A percentile compares a stretch with the other conserved stretches of the same genome.
phyloP scores from a whole-genome alignment of 2,888 invertebrate species.

The Lepetodrilus schrolli region DNA sequence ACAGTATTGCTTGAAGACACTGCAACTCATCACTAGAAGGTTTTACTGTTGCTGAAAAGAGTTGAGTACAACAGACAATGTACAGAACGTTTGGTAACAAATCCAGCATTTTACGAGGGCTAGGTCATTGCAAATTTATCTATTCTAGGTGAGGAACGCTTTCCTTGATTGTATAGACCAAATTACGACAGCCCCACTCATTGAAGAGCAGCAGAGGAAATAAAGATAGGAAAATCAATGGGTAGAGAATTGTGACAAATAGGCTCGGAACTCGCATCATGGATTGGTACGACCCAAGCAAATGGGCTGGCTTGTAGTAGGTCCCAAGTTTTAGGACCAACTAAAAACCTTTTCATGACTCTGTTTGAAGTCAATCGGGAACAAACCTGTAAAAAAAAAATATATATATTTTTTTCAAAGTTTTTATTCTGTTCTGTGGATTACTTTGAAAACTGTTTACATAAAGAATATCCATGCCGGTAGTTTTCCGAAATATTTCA shows the following conservation, averaged over 20 bases:
- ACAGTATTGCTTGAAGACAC: too few species aligned
- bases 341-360: constrained; percentile 12
- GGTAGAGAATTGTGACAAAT: constrained; percentile 29
- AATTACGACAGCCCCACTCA: constrained; percentile 18
- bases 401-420: constrained; percentile 19
- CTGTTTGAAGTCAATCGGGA: constrained; percentile 15
- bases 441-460: constrained; percentile 24
- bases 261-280: not conserved
- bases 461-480: constrained; percentile 4
- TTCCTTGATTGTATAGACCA: constrained; percentile 28
- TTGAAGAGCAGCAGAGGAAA: constrained; percentile 21
- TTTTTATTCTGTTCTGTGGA: not conserved
- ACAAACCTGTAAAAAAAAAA: too few species aligned
- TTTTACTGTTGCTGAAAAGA: too few species aligned
- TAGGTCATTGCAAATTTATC: constrained; percentile 17
- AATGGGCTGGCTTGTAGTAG: constrained; percentile 6
- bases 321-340: constrained; percentile 1
- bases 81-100: too few species aligned
- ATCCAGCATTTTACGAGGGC: too few species aligned
- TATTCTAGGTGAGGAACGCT: constrained; percentile 18
- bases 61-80: too few species aligned
- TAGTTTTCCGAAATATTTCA: constrained; percentile 7
- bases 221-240: constrained; percentile 31
- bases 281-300: not conserved
- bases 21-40: too few species aligned